Evolutionary conservation across 2,113 vertebrate genomes (phyloP).

Genomic region (Aphelocoma coerulescens): DNA sequence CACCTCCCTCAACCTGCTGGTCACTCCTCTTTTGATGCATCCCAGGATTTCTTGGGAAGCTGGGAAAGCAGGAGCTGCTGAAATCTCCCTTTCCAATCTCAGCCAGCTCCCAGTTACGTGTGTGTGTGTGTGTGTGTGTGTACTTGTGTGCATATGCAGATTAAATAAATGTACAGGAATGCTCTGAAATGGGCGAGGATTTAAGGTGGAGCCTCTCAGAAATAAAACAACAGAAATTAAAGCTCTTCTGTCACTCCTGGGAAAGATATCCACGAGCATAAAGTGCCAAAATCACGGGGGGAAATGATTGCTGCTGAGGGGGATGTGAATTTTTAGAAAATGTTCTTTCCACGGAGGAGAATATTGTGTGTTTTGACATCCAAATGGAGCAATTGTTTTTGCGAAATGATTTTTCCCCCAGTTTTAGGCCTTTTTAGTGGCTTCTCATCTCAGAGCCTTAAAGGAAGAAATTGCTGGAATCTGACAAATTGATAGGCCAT

Average conservation of each 20-base stretch:
- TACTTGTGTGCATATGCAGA: accelerated
- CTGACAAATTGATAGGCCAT: constrained; percentile 47
- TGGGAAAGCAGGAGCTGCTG: not conserved
- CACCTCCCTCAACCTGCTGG: too few species aligned
- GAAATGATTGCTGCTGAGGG: not conserved
- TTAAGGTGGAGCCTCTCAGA: not conserved
- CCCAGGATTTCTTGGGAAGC: not conserved
- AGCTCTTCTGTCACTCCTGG: not conserved
- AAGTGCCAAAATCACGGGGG: not conserved
- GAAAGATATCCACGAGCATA: not conserved
- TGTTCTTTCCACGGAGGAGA: not conserved
- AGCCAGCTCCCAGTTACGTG: not conserved
- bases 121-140: too few species aligned
- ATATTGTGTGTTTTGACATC: constrained; percentile 64
- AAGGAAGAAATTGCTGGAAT: not conserved
- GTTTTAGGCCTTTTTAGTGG: constrained; percentile 46
- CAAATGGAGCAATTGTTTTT: constrained; percentile 53
- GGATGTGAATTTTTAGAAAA: not conserved
- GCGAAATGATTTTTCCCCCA: not conserved
- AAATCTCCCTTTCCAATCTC: not conserved
- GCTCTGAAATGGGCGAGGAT: accelerated
- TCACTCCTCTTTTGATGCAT: not conserved
- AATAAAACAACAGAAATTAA: not conserved
- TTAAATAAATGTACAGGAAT: not conserved
- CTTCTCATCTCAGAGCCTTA: not conserved